phyloP scores from a whole-genome alignment of 2,888 invertebrate genomes.

The Apamea monoglypha region DNA sequence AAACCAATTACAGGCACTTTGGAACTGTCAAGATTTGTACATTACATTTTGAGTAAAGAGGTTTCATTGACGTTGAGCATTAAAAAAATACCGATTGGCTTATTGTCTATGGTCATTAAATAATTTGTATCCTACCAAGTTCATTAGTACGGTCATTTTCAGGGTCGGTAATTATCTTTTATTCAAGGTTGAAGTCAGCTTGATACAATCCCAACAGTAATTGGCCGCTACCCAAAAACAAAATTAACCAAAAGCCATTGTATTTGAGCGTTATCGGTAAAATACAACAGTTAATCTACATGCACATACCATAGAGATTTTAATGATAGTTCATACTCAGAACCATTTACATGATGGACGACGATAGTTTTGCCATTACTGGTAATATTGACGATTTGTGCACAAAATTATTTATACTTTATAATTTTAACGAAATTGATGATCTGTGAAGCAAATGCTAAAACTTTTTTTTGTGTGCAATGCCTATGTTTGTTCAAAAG shows the following conservation, averaged over 20 bases:
- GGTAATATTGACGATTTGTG: background rate
- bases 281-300: slow-evolving; percentile 41
- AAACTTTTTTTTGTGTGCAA: background rate
- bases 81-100: background rate
- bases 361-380: slow-evolving; percentile 1
- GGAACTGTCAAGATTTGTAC: background rate
- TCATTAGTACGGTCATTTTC: slow-evolving; percentile 26
- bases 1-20: background rate
- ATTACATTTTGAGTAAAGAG: slow-evolving; percentile 16
- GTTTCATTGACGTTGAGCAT: background rate
- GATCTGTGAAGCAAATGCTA: background rate
- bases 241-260: slow-evolving; percentile 47
- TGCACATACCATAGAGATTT: slow-evolving; percentile 43
- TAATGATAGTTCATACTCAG: slow-evolving; percentile 5
- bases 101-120: slow-evolving; percentile 18
- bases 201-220: slow-evolving; percentile 56
- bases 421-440: slow-evolving; percentile 13
- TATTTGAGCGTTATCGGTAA: slow-evolving; percentile 41
- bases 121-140: slow-evolving; percentile 4
- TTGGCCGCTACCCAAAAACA: slow-evolving; percentile 60
- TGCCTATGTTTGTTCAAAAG: slow-evolving; percentile 9
- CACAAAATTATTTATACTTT: slow-evolving; percentile 10
- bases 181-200: slow-evolving; percentile 49
- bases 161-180: slow-evolving; percentile 35
- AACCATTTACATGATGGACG: background rate